Conservation (phyloP, 2,888 invertebrate genomes). For the Hydriomena furcata region DNA sequence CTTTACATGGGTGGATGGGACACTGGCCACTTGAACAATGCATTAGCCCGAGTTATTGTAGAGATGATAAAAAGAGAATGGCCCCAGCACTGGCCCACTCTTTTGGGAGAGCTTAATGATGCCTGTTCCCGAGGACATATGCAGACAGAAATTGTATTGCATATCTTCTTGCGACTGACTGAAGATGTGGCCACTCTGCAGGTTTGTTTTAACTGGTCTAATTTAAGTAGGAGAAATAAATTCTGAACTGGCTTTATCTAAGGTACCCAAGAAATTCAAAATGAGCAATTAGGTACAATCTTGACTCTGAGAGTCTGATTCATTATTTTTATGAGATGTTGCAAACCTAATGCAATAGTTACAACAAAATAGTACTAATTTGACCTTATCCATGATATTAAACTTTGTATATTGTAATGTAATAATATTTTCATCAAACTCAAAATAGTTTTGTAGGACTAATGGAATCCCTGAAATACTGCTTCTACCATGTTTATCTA, state of each 20-base stretch:
- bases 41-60: conserved; percentile 94
- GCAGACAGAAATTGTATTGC: conserved; percentile 94
- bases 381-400: conserved; percentile 2
- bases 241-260: no score
- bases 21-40: conserved; percentile 92
- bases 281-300: no score
- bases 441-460: no score
- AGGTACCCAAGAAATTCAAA: background rate
- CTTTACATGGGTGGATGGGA: conserved; percentile 90
- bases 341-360: conserved; percentile 5
- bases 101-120: conserved; percentile 91
- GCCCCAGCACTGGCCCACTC: conserved; percentile 98
- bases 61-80: conserved; percentile 98
- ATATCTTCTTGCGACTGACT: conserved; percentile 94
- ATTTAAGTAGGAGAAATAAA: no score
- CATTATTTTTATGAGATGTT: conserved; percentile 1
- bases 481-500: no score
- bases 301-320: background rate
- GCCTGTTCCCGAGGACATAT: conserved; percentile 92
- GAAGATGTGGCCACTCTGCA: conserved; percentile 97
- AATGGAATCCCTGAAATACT: no score
- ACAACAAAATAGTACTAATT: conserved; percentile 1
- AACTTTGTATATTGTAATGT: background rate
- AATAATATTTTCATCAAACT: no score
- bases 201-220: conserved; percentile 67